Evolutionary conservation across 2,888 invertebrate species (phyloP), one percentile per base, ranked within the genome.

Genomic region (Caenorhabditis sp.): DNA sequence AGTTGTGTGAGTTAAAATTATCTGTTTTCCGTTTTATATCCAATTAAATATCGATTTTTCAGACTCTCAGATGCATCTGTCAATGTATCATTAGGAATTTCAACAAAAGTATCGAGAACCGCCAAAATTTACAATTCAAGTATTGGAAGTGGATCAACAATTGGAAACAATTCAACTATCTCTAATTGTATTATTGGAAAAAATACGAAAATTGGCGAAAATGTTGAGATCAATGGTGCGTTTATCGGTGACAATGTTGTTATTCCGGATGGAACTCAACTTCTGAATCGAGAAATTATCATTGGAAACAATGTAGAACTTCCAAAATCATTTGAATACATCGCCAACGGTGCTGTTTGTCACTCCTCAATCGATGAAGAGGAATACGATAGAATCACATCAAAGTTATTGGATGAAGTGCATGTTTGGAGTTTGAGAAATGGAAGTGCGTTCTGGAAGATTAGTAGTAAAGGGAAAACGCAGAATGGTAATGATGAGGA

Each of bases 201-300:
- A 17, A 62, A 72, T 54, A 72, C 64, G 27, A 65, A 62, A 59
- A 77, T 80, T 54, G 78, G 78, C 10, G 57, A 49, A 10, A 66
- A 70, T 21, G 77, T 77, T 49, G 38, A 14, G 0, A 64, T 80
- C 17, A 62, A 64, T 23, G 59, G 56, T n/a, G 53, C 64, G 1
- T 69, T 76, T 25, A 65, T 80, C 21, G 73, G 76, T 0, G 62
- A 69, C 31, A 31, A 67, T 50, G 78, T 78, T 0, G 65, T 57
- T 3, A 78, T 80, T 64, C 68, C 69, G 1, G 63, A 67, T 23
- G 67, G 56, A 1, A 43, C 62, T 0, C 31, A 49, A 26, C 27
- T 72, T 27, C 1, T 23, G n/a, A 49, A 31, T 38, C 2, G 54
- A 23, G 65, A 68, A 25, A 49, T 64, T 1, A 61, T 79, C 26